Base-by-base conservation (phyloP, 2,888 invertebrate genomes). In the Plebejus argus region DNA sequence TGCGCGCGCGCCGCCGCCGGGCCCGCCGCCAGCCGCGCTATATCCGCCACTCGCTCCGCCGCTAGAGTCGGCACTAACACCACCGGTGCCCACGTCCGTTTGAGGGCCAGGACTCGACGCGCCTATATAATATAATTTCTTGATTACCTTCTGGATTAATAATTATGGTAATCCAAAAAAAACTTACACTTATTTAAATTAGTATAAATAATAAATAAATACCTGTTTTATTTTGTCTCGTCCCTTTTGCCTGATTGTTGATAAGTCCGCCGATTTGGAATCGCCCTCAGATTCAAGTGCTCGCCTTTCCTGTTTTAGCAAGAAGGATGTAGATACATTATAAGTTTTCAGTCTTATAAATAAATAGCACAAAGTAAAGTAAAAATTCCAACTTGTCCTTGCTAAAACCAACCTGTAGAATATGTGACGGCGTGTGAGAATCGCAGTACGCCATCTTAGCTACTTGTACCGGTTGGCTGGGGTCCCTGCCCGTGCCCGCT, bases 361-460 rank as follows among this genome's bases (percentile, higher is more conserved):
- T 53, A n/a, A 53, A 58, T 58, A 20, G 20, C 58, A 3, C 20
- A 58, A 58, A 58, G 20, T n/a, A 7, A 56, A 8, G 28, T 10
- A 0, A 45, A 12, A 45, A 45, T 45, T 45, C 10, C 3, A 45
- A 45, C 45, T 45, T 45, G 45, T 10, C 39, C 10, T 39, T 45
- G 45, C 45, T 45, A 12, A 49, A 18, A 53, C 53, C 18, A 4
- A 92, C 93, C 88, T 93, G 94, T 76, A 94, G 94, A 1, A 96
- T 94, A 82, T 96, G 96, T 0, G 96, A 94, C 0, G 98, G 98
- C 0, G 98, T 97, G 87, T 99, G 99, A 0, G 98, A 96, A 89
- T 99, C 98, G 89, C 99, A 99, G 88, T 97, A 99, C 15, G 99
- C 99, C 84, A 98, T 98, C 89, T 99, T 99, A 85, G 98, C 97